Evolutionary conservation across 2,113 vertebrate species (phyloP), one percentile per base, ranked within the genome.

Genomic region (Cynoglossus semilaevis): DNA sequence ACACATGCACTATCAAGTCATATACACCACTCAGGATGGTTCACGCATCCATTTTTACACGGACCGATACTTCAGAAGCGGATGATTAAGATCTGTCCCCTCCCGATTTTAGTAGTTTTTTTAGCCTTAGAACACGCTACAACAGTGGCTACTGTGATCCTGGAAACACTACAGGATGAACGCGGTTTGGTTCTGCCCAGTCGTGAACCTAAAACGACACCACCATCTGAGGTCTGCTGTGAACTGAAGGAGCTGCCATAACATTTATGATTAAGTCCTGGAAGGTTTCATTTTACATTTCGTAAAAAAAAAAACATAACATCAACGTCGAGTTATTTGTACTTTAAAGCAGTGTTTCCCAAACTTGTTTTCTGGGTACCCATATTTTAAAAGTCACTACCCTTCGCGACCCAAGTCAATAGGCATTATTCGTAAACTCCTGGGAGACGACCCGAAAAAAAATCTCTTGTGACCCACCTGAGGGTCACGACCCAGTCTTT

Each of bases 1-100:
- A 86, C 82, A 79, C 87, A 86, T 88, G 87, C 87, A 87, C 85
- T 74, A 82, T 85, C 76, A 81, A 64, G 72, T 53, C 79, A 80
- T 75, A 85, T 79, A 83, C 77, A 73, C 73, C 81, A 79, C 76
- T 61, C 61, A 49, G 66, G 79, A 58, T 51, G 73, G 71, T 74
- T 80, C 65, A 77, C 74, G 80, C 58, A 74, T 80, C 74, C 75
- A 86, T 72, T 60, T 74, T 60, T 74, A 80, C 77, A 87, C 76
- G 79, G 59, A 76, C 50, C 64, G 34, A 83, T 56, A 81, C 74
- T 67, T 50, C 51, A 50, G 50, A 41, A 40, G 9, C 59, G 66
- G 67, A 75, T 1, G 7, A 15, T 54, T 76, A 36, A 69, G 58
- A 62, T 77, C 49, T 59, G 34, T 35, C 62, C 74, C 59, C 74